Evolutionary conservation across 1,140 invertebrate species (phyloP).

Genomic region (Magallana ariakensis): DNA sequence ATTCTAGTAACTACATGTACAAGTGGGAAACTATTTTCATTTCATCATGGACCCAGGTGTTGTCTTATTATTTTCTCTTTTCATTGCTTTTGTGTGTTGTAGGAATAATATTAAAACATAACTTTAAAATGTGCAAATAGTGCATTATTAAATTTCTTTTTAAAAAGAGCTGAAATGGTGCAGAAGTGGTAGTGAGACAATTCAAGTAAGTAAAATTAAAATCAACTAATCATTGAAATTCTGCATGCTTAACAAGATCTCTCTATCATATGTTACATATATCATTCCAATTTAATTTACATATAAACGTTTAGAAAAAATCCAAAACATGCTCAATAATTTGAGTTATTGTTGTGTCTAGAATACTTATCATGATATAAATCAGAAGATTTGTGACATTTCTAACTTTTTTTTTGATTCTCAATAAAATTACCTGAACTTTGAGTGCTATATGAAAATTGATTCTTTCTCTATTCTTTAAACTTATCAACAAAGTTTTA

Average conservation of each 20-base stretch:
- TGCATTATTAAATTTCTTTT: neutral
- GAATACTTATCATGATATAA: no score
- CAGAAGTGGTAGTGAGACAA: neutral
- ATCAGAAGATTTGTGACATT: no score
- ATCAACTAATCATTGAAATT: neutral
- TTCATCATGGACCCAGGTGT: conserved; percentile 9
- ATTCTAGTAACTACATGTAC: neutral
- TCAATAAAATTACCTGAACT: no score
- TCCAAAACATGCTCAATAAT: no score
- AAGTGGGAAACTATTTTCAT: neutral
- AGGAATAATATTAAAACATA: conserved; percentile 15
- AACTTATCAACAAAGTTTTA: no score
- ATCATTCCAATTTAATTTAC: neutral
- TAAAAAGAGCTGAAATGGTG: neutral
- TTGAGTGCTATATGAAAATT: no score
- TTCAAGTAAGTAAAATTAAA: neutral
- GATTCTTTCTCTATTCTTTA: no score
- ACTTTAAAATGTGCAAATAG: conserved; percentile 11
- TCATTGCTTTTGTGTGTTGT: conserved; percentile 31
- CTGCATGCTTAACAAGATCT: conserved; percentile 5
- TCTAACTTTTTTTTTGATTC: no score
- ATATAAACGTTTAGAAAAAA: no score
- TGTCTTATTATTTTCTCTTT: neutral
- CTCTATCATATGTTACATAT: neutral
- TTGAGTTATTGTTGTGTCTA: no score